Base-by-base conservation (phyloP, 2,113 vertebrate genomes). In the Xiphorhynchus elegans region DNA sequence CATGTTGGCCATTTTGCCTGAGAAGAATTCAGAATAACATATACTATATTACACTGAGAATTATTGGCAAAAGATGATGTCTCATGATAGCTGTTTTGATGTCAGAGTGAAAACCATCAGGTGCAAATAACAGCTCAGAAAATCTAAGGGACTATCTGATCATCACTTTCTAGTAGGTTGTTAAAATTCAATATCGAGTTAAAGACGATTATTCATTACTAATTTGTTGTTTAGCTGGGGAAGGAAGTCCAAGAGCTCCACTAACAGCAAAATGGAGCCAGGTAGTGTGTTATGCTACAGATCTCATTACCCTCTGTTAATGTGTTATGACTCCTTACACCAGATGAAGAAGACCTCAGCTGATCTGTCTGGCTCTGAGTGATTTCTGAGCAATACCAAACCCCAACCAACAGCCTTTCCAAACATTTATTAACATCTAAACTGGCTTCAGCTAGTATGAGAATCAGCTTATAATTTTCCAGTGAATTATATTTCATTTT, bases 371-470 rank as follows among this genome's bases (percentile, higher is more conserved):
- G 75, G 69, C 53, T 94, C 66, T 6, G 42, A 70, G 59, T 50
- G 80, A 95, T 78, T 81, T 75, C 77, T 95, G 83, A 92, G 69
- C 69, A 87, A 44, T 46, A 91, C 26, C 52, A 95, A 92, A 50
- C 33, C 60, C 49, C 53, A 96, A 13, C 8, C 28, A 68, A 64
- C 37, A 93, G 50, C 50, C 35, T 26, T 75, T 90, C 74, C 68
- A 87, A 93, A 77, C 31, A 47, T 67, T 90, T 96, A 95, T 94
- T 93, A 84, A 87, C 86, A 94, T 92, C 92, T 67, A 90, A 90
- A 93, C 90, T 52, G 79, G 79, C 49, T 89, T 90, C 63, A 95
- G 62, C 58, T 75, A 58, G 81, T 79, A 74, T n/a, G 17, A 89
- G 70, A 76, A 79, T 44, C 42, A 62, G 23, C 7, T 94, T 83